Evolutionary conservation across 2,113 vertebrate species (phyloP), one percentile per base, ranked within the genome.

Genomic region (Limnothrissa miodon): DNA sequence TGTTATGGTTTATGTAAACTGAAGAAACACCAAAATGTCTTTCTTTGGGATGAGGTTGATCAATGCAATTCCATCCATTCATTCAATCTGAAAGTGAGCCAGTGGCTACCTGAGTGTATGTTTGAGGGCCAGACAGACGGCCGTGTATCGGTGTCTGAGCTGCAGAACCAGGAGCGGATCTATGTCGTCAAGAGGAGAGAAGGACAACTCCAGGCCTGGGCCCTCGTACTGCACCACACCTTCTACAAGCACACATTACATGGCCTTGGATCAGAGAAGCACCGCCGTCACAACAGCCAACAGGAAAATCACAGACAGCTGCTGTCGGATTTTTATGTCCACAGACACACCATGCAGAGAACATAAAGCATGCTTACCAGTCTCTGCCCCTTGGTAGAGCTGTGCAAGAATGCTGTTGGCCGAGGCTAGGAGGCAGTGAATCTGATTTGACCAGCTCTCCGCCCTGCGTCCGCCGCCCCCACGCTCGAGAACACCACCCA

Each of bases 381-480:
- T 86, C 88, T 98, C 96, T 1, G 94, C 90, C 0, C 93, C 94
- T 81, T 96, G 95, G 48, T 96, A 97, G 51, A 97, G 89, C 74
- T 94, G 92, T 82, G 93, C 91, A 78, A 97, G 91, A 70, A 96
- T 87, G 83, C 83, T 80, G 81, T 97, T 96, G 70, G 96, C 93
- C 0, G 96, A 93, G 81, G 94, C 93, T 84, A 98, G 87, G 7
- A 98, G 92, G 82, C 94, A 94, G 84, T 96, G 96, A n/a, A 96
- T 90, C 89, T 98, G 96, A 90, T 94, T 95, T 80, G 95, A 93
- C 96, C 97, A 98, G 87, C 95, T 94, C 70, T 97, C 96, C 0
- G 95, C 93, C 83, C 90, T 88, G 17, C 92, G 91, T 9, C 94
- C 93, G 9, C 94, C 95, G 4, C 95, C 93, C 2, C 95, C 96